These are phyloP conservation scores for Falco peregrinus DNA, from an alignment of 2,797 vertebrate genomes.

Conservation along the genomic window DNA sequence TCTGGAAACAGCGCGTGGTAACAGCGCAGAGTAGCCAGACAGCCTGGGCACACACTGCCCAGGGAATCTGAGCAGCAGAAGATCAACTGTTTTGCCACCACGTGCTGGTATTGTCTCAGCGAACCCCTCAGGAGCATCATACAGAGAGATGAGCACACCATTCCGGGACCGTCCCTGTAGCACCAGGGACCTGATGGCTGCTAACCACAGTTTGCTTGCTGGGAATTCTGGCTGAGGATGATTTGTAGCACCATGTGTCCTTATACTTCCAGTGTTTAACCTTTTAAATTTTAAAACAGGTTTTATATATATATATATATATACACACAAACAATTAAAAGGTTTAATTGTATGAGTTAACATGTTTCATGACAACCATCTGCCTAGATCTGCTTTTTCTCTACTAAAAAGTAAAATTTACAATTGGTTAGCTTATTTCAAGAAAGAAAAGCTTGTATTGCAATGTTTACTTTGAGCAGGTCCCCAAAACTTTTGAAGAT, in stretches of 20 bases:
- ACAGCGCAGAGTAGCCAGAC: accelerated
- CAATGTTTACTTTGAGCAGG: accelerated
- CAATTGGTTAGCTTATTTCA: not conserved
- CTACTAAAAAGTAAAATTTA: not conserved
- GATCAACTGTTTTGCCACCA: too few relatives aligned
- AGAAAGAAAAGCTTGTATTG: not conserved
- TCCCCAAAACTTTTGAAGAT: not conserved
- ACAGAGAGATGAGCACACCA: not conserved
- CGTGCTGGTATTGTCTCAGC: not conserved
- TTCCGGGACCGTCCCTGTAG: not conserved
- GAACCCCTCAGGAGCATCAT: not conserved
- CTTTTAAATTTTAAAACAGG: not conserved
- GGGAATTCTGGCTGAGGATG: not conserved
- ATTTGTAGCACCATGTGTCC: accelerated
- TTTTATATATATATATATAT: too few relatives aligned
- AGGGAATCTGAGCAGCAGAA: not conserved
- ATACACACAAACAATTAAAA: not conserved
- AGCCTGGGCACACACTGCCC: not conserved
- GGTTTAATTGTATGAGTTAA: not conserved
- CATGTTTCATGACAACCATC: not conserved
- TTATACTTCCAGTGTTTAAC: accelerated
- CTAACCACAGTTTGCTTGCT: not conserved
- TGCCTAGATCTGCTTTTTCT: not conserved
- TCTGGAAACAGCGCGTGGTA: not conserved
- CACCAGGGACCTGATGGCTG: too few relatives aligned